Evolutionary conservation across 30 jellyfish, hydroid and myxozoan genomes (phyloP).

Genomic region (Haliclystus octoradiatus): DNA sequence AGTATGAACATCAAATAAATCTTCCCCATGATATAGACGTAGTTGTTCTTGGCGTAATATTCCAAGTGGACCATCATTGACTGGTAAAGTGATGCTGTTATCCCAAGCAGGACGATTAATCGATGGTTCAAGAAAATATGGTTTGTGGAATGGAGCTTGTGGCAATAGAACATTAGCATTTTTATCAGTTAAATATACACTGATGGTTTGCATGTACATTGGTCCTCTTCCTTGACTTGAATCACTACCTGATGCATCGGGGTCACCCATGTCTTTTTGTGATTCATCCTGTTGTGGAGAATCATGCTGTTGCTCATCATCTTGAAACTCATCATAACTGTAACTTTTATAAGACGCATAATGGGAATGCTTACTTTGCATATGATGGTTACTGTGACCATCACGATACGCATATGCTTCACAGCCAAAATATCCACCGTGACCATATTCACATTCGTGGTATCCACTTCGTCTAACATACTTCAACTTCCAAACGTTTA

Average conservation of each 20-base stretch:
- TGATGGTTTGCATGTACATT: not conserved
- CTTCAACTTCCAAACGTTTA: not conserved
- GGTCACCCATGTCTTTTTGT: not conserved
- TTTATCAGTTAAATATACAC: not conserved
- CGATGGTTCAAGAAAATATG: not conserved
- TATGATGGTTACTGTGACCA: not conserved
- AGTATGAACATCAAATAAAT: not conserved
- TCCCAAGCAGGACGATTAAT: slow-evolving; percentile 1
- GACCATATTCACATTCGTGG: not conserved
- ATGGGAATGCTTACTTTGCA: not conserved
- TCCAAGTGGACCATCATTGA: not conserved
- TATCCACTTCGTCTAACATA: not conserved
- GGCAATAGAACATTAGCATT: not conserved
- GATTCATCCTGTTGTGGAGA: not conserved
- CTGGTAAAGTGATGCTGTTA: not conserved
- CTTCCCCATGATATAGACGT: not conserved
- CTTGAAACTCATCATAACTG: not conserved
- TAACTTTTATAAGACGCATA: not conserved
- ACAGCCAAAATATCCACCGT: not conserved
- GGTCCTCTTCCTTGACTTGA: no score
- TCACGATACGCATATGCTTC: not conserved
- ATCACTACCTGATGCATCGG: no score
- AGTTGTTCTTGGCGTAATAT: not conserved
- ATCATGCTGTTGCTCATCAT: not conserved
- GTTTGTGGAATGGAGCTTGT: not conserved